phyloP scores from a whole-genome alignment of 2,888 invertebrate genomes.

The Dinocampus coccinellae region DNA sequence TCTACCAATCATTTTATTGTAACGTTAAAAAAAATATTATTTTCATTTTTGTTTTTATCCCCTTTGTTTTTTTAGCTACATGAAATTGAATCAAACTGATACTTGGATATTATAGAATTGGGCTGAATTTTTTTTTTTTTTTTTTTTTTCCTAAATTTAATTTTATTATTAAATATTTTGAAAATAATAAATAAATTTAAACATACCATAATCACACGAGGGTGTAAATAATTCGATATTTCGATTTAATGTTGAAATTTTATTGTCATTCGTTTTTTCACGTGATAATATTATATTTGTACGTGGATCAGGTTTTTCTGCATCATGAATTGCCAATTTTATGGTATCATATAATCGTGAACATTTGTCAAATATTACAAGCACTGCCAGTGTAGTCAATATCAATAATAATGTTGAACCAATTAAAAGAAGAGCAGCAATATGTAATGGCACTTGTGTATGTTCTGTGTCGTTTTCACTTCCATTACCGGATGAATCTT shows the following conservation, averaged over 20 bases:
- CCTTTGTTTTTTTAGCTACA: neutral
- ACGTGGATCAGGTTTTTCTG: conserved; percentile 52
- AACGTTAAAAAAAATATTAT: conserved; percentile 31
- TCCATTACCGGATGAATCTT: neutral
- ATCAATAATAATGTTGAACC: conserved; percentile 62
- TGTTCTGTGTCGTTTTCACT: conserved; percentile 50
- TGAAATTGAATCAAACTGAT: neutral
- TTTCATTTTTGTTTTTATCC: conserved; percentile 34
- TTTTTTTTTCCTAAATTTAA: neutral
- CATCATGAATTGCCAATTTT: conserved; percentile 59
- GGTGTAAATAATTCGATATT: conserved; percentile 40
- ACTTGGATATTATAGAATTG: neutral
- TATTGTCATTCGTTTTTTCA: conserved; percentile 45
- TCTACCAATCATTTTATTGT: conserved; percentile 46
- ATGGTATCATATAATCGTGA: conserved; percentile 62
- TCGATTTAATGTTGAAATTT: conserved; percentile 47
- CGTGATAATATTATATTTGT: conserved; percentile 40
- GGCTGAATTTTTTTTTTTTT: too few relatives aligned
- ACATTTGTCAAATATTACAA: conserved; percentile 62
- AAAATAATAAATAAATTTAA: neutral
- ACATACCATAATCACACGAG: conserved; percentile 43
- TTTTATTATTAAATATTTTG: neutral
- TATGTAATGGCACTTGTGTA: conserved; percentile 57
- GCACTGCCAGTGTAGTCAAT: conserved; percentile 59
- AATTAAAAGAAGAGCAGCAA: conserved; percentile 59